A percentile compares a stretch with the other conserved stretches of the same genome.
Evolutionary conservation across 1,140 invertebrate genomes (phyloP).

Genomic region (Camponotus vicinus): DNA sequence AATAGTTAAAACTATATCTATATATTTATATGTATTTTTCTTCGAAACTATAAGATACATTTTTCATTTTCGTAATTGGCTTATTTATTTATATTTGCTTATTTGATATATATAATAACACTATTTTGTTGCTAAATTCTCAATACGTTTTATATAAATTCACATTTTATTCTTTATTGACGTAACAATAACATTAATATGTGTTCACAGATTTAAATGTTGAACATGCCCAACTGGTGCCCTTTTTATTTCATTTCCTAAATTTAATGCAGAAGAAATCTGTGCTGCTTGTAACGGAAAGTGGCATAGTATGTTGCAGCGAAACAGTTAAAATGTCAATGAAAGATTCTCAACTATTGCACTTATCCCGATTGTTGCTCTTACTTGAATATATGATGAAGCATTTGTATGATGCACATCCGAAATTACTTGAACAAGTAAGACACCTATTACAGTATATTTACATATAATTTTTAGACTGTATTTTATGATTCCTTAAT

Average conservation of each 20-base stretch:
- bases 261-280: constrained; percentile 98
- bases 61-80: background rate
- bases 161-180: background rate
- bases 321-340: constrained; percentile 88
- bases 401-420: constrained; percentile 96
- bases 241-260: constrained; percentile 97
- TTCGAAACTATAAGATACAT: background rate
- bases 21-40: background rate
- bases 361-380: constrained; percentile 93
- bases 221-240: constrained; percentile 96
- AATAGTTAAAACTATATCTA: background rate
- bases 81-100: background rate
- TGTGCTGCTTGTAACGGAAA: constrained; percentile 93
- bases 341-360: constrained; percentile 91
- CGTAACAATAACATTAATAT: constrained; percentile 10
- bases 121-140: background rate
- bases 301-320: constrained; percentile 89
- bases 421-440: constrained; percentile 92
- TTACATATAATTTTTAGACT: constrained; percentile 15
- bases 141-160: background rate
- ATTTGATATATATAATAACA: background rate
- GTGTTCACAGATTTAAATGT: constrained; percentile 94
- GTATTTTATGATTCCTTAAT: constrained; percentile 65
- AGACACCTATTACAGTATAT: constrained; percentile 43
- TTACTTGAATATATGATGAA: constrained; percentile 98